Conservation (phyloP, 2,888 invertebrate species). For the Cecidostiba fungosa region DNA sequence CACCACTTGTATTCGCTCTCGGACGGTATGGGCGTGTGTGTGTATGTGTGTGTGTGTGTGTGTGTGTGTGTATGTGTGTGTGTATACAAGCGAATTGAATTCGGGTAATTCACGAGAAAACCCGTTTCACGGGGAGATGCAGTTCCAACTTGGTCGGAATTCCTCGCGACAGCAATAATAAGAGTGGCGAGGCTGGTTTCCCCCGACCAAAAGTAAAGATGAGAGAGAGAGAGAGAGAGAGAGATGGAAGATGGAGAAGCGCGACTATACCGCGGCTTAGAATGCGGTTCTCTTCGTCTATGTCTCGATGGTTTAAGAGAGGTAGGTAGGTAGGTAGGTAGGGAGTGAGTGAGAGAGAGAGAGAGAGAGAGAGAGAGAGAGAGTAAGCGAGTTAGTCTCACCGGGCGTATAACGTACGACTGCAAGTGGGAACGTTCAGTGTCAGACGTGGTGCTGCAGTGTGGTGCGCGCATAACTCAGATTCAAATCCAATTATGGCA, state of each 20-base stretch:
- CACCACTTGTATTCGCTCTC: background rate
- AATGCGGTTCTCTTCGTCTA: background rate
- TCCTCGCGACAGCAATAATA: constrained; percentile 62
- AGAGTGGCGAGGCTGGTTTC: constrained; percentile 55
- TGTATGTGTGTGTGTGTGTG: too few species aligned
- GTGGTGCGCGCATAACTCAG: constrained; percentile 65
- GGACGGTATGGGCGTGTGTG: too few species aligned
- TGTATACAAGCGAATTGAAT: constrained; percentile 57
- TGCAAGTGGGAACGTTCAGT: constrained; percentile 36
- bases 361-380: constrained; percentile 27
- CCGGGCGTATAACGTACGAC: constrained; percentile 55
- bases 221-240: constrained; percentile 19
- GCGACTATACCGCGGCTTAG: constrained; percentile 15
- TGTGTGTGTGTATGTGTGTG: too few species aligned
- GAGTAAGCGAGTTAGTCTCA: constrained; percentile 52
- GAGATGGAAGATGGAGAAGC: constrained; percentile 28
- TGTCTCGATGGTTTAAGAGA: constrained; percentile 2
- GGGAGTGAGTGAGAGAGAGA: too few species aligned
- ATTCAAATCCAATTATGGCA: constrained; percentile 68
- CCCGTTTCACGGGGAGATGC: constrained; percentile 32
- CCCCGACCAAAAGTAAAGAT: constrained; percentile 30
- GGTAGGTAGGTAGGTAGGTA: too few species aligned
- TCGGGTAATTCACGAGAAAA: constrained; percentile 60
- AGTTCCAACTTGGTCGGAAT: constrained; percentile 35
- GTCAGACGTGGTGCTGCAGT: constrained; percentile 8